Evolutionary conservation across 2,888 invertebrate genomes (phyloP).

Genomic region (Lepas anatifera): DNA sequence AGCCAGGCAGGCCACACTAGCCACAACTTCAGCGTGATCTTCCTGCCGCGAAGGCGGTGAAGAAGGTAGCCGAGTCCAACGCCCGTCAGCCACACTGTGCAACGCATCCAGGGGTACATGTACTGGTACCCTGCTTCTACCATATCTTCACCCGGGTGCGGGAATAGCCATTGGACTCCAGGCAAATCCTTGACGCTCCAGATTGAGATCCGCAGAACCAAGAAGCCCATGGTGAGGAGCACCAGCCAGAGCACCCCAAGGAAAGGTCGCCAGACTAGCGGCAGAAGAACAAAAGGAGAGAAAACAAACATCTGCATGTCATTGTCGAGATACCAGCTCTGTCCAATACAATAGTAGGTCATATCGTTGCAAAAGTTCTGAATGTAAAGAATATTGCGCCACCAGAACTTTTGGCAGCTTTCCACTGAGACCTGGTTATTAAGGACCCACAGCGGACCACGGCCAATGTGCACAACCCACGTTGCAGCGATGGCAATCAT

Average conservation of each 20-base stretch:
- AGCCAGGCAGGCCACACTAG: constrained; percentile 48
- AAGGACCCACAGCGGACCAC: not conserved
- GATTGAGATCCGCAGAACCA: constrained; percentile 1
- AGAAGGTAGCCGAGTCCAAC: constrained; percentile 16
- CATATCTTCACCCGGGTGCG: not conserved
- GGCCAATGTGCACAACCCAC: not conserved
- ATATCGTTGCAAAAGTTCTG: not conserved
- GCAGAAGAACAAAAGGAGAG: constrained; percentile 16
- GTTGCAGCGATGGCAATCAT: not conserved
- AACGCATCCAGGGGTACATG: constrained; percentile 15
- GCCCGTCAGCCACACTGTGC: constrained; percentile 16
- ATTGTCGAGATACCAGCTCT: constrained; percentile 15
- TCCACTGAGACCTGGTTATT: not conserved
- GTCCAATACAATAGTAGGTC: not conserved
- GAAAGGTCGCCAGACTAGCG: constrained; percentile 8
- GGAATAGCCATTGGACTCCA: not conserved
- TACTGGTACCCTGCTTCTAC: not conserved
- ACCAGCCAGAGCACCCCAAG: not conserved
- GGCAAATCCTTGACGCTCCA: constrained; percentile 9
- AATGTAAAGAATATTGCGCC: not conserved
- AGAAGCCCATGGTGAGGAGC: not conserved
- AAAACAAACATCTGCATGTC: constrained; percentile 17
- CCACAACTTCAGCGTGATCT: constrained; percentile 13
- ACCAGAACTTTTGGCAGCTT: not conserved
- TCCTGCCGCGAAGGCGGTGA: not conserved